Conservation (phyloP, 2,113 vertebrate species). For the Cyprinodon tularosa region DNA sequence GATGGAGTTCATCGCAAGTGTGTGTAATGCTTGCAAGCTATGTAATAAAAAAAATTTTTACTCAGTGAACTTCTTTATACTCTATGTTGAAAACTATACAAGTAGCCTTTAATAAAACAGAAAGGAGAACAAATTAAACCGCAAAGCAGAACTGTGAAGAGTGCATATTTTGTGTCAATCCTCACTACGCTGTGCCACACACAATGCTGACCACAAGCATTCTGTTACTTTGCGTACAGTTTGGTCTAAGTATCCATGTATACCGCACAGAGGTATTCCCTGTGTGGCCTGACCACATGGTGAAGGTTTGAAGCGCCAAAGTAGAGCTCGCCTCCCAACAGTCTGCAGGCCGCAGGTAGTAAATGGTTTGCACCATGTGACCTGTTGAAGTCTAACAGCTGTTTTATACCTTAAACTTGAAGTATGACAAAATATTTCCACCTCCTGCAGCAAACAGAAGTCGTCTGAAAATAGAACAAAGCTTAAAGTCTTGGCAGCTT, state of each 20-base stretch:
- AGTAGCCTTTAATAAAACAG: not conserved
- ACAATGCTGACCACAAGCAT: slow-evolving; percentile 19
- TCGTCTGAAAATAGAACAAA: slow-evolving; percentile 22
- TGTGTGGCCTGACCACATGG: slow-evolving; percentile 57
- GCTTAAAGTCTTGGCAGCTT: not conserved
- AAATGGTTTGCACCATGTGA: slow-evolving; percentile 1
- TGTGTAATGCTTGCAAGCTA: not conserved
- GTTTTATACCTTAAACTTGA: slow-evolving; percentile 42
- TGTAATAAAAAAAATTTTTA: not conserved
- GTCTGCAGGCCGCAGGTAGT: not conserved
- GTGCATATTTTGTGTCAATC: not conserved
- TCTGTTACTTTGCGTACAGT: not conserved
- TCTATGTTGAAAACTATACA: not conserved
- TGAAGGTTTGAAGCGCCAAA: slow-evolving; percentile 32
- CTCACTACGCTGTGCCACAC: slow-evolving; percentile 30
- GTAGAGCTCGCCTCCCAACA: slow-evolving; percentile 36
- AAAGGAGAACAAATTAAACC: not conserved
- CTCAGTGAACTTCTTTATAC: not conserved
- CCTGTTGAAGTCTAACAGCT: slow-evolving; percentile 34
- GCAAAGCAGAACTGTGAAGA: not conserved
- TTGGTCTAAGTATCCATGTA: slow-evolving; percentile 14
- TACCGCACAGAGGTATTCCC: slow-evolving; percentile 17
- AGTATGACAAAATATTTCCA: slow-evolving; percentile 15
- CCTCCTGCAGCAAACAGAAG: slow-evolving; percentile 13
- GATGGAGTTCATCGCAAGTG: not conserved